Percentiles rank a stretch among this genome's conserved stretches.
Evolutionary conservation across 2,113 vertebrate genomes (phyloP).

Genomic region (Atrichornis clamosus): DNA sequence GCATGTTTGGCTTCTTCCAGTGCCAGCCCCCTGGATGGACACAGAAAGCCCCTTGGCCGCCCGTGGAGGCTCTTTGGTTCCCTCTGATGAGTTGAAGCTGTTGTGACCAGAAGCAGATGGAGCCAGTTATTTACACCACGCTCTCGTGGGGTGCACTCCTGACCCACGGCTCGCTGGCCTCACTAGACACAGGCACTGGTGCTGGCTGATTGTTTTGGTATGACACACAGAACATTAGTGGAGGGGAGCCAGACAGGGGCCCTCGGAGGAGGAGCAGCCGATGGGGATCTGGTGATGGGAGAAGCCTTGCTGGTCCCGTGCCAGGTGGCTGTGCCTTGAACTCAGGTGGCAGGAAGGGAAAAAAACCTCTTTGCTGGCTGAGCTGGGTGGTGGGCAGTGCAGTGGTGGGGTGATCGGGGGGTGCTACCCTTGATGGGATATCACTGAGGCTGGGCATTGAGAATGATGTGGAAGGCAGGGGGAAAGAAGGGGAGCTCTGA

Average conservation of each 20-base stretch:
- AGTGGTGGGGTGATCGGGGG: not conserved
- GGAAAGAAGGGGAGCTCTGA: not conserved
- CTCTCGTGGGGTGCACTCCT: slow-evolving; percentile 43
- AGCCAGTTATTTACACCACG: slow-evolving; percentile 50
- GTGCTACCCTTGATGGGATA: not conserved
- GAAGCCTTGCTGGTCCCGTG: not conserved
- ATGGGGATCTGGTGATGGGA: not conserved
- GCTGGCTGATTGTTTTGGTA: slow-evolving; percentile 35
- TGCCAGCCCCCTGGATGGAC: slow-evolving; percentile 2
- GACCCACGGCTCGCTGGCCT: slow-evolving; percentile 14
- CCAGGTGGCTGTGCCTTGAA: not conserved
- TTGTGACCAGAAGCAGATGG: slow-evolving; percentile 49
- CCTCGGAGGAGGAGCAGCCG: not conserved
- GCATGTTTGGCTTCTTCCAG: slow-evolving; percentile 32
- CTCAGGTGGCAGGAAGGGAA: not conserved
- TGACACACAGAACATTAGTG: slow-evolving; percentile 23
- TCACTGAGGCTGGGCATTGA: not conserved
- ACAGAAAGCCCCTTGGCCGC: not conserved
- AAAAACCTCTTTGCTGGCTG: not conserved
- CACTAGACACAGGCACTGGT: not conserved
- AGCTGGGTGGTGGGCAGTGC: not conserved
- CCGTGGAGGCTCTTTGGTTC: not conserved
- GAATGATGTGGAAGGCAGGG: not conserved
- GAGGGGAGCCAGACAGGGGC: slow-evolving; percentile 43
- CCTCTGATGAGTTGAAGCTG: slow-evolving; percentile 44